phyloP scores from a whole-genome alignment of 2,888 invertebrate genomes.

The Galeopsomyia nigrocyanea region DNA sequence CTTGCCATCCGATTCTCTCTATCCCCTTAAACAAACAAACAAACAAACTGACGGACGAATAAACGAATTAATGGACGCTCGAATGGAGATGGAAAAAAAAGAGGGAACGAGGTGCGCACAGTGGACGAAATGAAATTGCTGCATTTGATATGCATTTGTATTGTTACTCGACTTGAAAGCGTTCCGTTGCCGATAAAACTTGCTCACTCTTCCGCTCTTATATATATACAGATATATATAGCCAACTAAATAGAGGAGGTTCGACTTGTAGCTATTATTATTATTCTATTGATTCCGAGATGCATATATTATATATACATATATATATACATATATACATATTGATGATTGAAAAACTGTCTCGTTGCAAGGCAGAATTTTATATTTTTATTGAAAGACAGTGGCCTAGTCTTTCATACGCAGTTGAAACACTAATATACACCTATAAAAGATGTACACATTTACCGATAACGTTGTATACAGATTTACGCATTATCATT shows the following conservation, averaged over 20 bases:
- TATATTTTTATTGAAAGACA: slow-evolving; percentile 50
- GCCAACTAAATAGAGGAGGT: slow-evolving; percentile 37
- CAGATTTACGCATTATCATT: slow-evolving; percentile 15
- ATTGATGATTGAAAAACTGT: slow-evolving; percentile 40
- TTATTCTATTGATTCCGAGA: slow-evolving; percentile 43
- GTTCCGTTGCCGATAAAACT: slow-evolving; percentile 27
- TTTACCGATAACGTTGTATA: slow-evolving; percentile 20
- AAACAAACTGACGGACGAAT: neutral
- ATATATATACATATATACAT: neutral
- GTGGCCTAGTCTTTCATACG: slow-evolving; percentile 47
- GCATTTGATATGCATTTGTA: neutral
- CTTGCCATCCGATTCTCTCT: slow-evolving; percentile 2
- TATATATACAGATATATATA: slow-evolving; percentile 19
- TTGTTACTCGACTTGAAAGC: slow-evolving; percentile 20
- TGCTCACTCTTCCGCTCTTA: slow-evolving; percentile 44
- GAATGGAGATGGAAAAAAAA: neutral
- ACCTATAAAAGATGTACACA: slow-evolving; percentile 21
- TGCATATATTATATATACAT: slow-evolving; percentile 23
- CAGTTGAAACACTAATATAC: slow-evolving; percentile 14
- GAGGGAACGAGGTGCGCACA: neutral
- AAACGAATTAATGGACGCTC: neutral
- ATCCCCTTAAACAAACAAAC: neutral
- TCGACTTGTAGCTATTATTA: slow-evolving; percentile 40
- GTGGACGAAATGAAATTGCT: too few relatives aligned
- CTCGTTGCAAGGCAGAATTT: slow-evolving; percentile 42